Percentiles rank a stretch among this genome's conserved stretches.
Evolutionary conservation across 2,888 invertebrate genomes (phyloP).

Genomic region (Drepana falcataria): DNA sequence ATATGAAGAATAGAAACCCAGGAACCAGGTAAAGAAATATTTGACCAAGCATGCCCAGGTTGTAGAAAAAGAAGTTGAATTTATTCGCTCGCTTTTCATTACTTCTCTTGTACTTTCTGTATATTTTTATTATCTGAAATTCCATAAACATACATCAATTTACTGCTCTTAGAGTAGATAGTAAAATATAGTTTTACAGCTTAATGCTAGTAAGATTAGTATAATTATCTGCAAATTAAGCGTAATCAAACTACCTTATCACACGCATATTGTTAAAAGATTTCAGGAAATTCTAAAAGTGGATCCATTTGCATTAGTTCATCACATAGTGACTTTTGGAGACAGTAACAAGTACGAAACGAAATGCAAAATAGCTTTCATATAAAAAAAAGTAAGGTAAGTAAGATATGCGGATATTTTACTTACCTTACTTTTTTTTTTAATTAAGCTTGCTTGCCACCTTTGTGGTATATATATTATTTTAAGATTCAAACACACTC

Average conservation of each 20-base stretch:
- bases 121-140: constrained; percentile 85
- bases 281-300: neutral
- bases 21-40: constrained; percentile 92
- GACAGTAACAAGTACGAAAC: too few relatives aligned
- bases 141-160: neutral
- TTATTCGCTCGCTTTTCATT: constrained; percentile 78
- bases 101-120: constrained; percentile 87
- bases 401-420: too few relatives aligned
- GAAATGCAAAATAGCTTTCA: too few relatives aligned
- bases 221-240: neutral
- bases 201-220: neutral
- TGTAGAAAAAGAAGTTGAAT: constrained; percentile 81
- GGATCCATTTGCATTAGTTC: neutral
- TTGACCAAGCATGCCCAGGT: constrained; percentile 86
- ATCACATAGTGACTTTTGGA: neutral
- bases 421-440: too few relatives aligned
- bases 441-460: too few relatives aligned
- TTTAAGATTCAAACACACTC: too few relatives aligned
- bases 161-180: neutral
- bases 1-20: constrained; percentile 91
- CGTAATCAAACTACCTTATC: neutral
- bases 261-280: neutral
- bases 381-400: too few relatives aligned
- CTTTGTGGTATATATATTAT: too few relatives aligned
- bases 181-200: constrained; percentile 3